Conservation (phyloP, 2,113 vertebrate species). For the Tragelaphus scriptus region DNA sequence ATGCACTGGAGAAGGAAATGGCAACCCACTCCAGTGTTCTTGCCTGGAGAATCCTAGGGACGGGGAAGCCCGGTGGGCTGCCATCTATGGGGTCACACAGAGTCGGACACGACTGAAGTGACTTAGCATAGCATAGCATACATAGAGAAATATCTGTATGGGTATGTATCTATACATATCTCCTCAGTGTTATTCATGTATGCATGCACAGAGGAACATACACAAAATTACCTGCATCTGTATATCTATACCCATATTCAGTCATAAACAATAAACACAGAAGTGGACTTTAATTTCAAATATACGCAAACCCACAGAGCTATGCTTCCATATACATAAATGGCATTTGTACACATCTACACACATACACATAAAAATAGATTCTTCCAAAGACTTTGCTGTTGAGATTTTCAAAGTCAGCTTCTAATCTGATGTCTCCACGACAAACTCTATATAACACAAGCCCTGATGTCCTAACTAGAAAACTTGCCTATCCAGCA, state of each 20-base stretch:
- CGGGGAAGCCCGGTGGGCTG: no score
- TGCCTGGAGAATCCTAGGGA: no score
- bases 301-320: not conserved
- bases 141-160: not conserved
- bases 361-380: not conserved
- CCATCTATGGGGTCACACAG: no score
- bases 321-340: not conserved
- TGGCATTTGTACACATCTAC: not conserved
- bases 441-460: not conserved
- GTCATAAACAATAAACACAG: constrained; percentile 10
- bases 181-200: not conserved
- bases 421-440: not conserved
- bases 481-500: not conserved
- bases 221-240: not conserved
- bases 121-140: not conserved
- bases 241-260: not conserved
- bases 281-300: constrained; percentile 18
- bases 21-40: no score
- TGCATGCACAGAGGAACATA: not conserved
- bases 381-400: not conserved
- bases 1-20: no score
- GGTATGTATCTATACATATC: not conserved
- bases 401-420: not conserved
- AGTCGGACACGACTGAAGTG: no score
- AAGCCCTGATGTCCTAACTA: not conserved